Conservation (phyloP, 2,113 vertebrate species). For the Oreotrochilus melanogaster region DNA sequence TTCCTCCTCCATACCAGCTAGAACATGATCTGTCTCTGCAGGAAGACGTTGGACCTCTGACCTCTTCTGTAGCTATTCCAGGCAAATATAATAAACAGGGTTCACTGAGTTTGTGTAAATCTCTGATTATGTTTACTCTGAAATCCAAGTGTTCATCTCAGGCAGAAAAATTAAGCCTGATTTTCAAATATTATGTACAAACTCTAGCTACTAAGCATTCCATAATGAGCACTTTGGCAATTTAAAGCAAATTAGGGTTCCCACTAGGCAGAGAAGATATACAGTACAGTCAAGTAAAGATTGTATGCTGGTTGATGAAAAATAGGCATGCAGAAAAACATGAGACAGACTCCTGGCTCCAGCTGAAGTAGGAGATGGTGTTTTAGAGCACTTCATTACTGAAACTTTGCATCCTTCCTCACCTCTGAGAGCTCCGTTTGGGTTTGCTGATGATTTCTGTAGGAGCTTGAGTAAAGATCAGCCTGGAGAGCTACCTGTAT, state of each 20-base stretch:
- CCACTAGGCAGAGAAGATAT: constrained; percentile 75
- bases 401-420: constrained; percentile 21
- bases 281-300: constrained; percentile 69
- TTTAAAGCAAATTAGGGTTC: constrained; percentile 83
- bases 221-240: constrained; percentile 83
- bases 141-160: constrained; percentile 84
- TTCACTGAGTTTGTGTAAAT: constrained; percentile 84
- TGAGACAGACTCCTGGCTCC: constrained; percentile 45
- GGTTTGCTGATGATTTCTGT: constrained; percentile 50
- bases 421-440: constrained; percentile 13
- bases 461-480: not conserved
- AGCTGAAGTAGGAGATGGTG: constrained; percentile 53
- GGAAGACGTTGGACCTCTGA: constrained; percentile 84
- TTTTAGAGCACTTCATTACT: constrained; percentile 43
- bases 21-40: constrained; percentile 88
- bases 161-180: constrained; percentile 82
- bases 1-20: constrained; percentile 84
- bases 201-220: constrained; percentile 81
- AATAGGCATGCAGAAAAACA: constrained; percentile 63
- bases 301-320: constrained; percentile 69
- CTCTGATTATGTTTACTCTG: constrained; percentile 86
- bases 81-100: constrained; percentile 85
- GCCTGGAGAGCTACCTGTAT: not conserved
- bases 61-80: constrained; percentile 84
- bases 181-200: constrained; percentile 85